Evolutionary conservation across 2,113 vertebrate genomes (phyloP), one percentile per base, ranked within the genome.

Genomic region (Nipponia nippon): DNA sequence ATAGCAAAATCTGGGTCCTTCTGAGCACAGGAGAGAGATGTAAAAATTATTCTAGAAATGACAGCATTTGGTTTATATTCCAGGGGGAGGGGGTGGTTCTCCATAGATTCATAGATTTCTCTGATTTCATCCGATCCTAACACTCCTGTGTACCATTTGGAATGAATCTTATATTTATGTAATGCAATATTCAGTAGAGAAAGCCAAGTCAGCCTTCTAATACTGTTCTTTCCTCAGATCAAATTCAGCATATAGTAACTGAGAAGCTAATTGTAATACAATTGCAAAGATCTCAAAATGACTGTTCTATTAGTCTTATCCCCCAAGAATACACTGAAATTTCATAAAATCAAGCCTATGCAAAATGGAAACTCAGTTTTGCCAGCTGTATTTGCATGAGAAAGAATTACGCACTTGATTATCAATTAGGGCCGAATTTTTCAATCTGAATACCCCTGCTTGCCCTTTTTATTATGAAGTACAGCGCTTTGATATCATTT

Each of bases 131-230:
- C 71, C 0, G 30, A 96, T 95, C 82, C 90, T 79, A 75, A 65
- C 11, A 29, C 87, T 93, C 92, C 83, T 83, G 92, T 89, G 94
- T 92, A 87, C 94, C 86, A 55, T 94, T 97, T 90, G 95, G 84
- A 95, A 49, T 97, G 96, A 96, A 96, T 97, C 95, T 96, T 50
- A 13, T 95, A 87, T 95, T 96, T 97, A 95, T 85, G 88, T 97
- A 95, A 97, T 85, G 53, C 93, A 91, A 83, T 94, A 82, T 95
- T 96, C 93, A 78, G 73, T 4, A 94, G 92, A 93, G 89, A 93
- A 96, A 96, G 93, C 85, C 88, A 94, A 94, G 89, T 92, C 95
- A 96, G 93, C 85, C 92, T 95, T 90, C 94, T 92, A 96, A 96
- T 73, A 76, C 72, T 83, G 90, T 94, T 96, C 84, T 80, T 91